Conservation (phyloP, 2,113 vertebrate species). For the Deroptyus accipitrinus region DNA sequence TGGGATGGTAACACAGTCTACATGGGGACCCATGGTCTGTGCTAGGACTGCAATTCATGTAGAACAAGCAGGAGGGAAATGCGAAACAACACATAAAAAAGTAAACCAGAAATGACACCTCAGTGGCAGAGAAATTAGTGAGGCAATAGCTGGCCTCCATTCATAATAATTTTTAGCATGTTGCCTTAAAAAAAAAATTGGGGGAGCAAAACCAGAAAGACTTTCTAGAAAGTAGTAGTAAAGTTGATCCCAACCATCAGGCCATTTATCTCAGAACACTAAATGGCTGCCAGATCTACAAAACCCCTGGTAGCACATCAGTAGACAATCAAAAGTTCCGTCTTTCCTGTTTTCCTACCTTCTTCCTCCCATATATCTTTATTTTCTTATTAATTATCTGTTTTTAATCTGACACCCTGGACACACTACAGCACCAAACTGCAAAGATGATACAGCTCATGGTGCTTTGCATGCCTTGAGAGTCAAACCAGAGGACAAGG, state of each 20-base stretch:
- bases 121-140: neutral
- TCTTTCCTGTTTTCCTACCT: neutral
- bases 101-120: neutral
- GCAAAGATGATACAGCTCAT: neutral
- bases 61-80: neutral
- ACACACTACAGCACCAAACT: neutral
- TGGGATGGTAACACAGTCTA: neutral
- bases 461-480: neutral
- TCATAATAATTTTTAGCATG: neutral
- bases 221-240: neutral
- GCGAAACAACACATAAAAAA: neutral
- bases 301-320: neutral
- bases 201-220: neutral
- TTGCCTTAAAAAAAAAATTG: neutral
- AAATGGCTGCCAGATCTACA: neutral
- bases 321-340: neutral
- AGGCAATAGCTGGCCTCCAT: neutral
- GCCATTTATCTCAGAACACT: neutral
- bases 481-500: neutral
- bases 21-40: neutral
- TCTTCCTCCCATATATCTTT: neutral
- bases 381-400: neutral
- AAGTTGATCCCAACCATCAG: neutral
- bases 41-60: neutral
- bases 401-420: neutral